Conservation (phyloP, 1,140 invertebrate species). For the Drosophila nasuta region DNA sequence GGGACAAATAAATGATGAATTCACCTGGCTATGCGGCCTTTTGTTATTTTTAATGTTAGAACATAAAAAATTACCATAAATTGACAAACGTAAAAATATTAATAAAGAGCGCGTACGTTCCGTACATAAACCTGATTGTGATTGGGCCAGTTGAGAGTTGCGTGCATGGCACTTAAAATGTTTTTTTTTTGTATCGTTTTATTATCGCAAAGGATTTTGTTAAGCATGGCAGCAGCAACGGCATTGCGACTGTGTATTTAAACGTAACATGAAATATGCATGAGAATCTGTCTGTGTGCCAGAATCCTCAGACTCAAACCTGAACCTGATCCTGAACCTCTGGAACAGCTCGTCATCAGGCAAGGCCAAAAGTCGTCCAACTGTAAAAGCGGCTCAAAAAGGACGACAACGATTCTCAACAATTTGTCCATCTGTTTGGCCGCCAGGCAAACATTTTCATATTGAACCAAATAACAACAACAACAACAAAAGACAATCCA, state of each 20-base stretch:
- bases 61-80: constrained; percentile 72
- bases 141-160: neutral
- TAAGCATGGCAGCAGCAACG: constrained; percentile 39
- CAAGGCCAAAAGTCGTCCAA: constrained; percentile 78
- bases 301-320: constrained; percentile 29
- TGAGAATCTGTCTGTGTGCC: constrained; percentile 70
- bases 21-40: constrained; percentile 23
- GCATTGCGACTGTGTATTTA: constrained; percentile 53
- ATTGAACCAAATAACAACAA: constrained; percentile 24
- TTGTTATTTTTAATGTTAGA: constrained; percentile 58
- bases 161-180: constrained; percentile 64
- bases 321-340: constrained; percentile 20
- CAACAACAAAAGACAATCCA: neutral
- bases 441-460: constrained; percentile 25
- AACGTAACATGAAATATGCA: constrained; percentile 76
- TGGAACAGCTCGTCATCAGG: constrained; percentile 11
- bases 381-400: constrained; percentile 78
- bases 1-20: constrained; percentile 33
- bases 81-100: constrained; percentile 77
- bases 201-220: constrained; percentile 54
- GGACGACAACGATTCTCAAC: constrained; percentile 18
- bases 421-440: constrained; percentile 66
- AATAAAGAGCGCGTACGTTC: constrained; percentile 54
- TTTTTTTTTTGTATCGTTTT: constrained; percentile 30
- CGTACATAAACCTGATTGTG: constrained; percentile 70